phyloP scores from a whole-genome alignment of 1,140 invertebrate species.

The Lepidostoma basale region DNA sequence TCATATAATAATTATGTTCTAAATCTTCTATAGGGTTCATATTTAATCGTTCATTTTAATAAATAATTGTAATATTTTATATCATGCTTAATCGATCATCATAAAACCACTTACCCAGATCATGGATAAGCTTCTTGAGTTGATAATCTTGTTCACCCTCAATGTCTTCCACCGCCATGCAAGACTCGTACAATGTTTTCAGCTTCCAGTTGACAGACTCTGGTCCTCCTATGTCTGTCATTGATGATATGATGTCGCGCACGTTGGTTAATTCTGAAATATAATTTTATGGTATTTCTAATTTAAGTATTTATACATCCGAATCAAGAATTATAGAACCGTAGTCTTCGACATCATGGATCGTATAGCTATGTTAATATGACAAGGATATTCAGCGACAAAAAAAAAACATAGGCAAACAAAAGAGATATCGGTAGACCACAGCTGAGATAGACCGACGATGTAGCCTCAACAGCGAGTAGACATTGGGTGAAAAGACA shows the following conservation, averaged over 20 bases:
- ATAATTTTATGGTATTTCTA: too few species aligned
- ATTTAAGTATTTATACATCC: too few species aligned
- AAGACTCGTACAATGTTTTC: constrained; percentile 57
- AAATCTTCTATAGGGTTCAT: not conserved
- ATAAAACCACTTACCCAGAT: constrained; percentile 50
- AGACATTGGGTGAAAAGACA: too few species aligned
- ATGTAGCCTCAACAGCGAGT: too few species aligned
- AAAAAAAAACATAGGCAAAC: too few species aligned
- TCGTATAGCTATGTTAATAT: too few species aligned
- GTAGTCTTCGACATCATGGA: too few species aligned
- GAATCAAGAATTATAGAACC: too few species aligned
- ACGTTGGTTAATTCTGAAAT: constrained; percentile 49
- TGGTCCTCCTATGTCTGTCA: constrained; percentile 48
- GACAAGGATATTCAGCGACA: too few species aligned
- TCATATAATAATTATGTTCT: not conserved
- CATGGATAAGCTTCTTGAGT: constrained; percentile 51
- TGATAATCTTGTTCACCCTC: constrained; percentile 51
- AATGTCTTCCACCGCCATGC: constrained; percentile 54
- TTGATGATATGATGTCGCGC: constrained; percentile 50
- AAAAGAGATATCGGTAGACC: too few species aligned
- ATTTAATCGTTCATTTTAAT: not conserved
- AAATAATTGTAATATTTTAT: not conserved
- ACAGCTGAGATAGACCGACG: too few species aligned
- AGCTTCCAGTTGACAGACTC: constrained; percentile 55
- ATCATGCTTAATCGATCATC: not conserved